Evolutionary conservation across 53 echinoderm and acorn worm species (phyloP).

Genomic region (Antedon mediterranea): DNA sequence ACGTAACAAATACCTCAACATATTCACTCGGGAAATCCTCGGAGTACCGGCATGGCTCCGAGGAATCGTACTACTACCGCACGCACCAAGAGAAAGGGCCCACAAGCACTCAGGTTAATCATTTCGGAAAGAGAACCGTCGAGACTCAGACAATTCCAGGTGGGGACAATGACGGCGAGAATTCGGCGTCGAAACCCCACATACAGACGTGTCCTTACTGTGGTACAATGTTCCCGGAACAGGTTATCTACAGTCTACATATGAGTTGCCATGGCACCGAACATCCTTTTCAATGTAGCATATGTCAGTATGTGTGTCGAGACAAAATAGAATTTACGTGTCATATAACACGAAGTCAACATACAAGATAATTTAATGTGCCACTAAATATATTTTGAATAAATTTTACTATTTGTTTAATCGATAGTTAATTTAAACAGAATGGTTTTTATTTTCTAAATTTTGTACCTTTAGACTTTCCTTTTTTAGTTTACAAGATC

Average conservation of each 20-base stretch:
- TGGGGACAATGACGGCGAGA: neutral
- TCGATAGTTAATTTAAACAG: neutral
- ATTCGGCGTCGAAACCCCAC: slow-evolving; percentile 5
- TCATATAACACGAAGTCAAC: slow-evolving; percentile 94
- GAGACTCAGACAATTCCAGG: neutral
- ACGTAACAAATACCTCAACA: neutral
- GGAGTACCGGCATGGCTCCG: neutral
- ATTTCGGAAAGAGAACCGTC: neutral
- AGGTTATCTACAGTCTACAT: slow-evolving; percentile 94
- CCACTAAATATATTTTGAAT: neutral
- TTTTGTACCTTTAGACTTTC: neutral
- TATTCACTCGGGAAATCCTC: neutral
- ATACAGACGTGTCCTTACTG: slow-evolving; percentile 85
- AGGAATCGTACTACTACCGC: neutral
- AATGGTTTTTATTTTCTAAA: neutral
- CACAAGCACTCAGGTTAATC: neutral
- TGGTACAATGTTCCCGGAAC: slow-evolving; percentile 80
- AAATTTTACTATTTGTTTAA: neutral
- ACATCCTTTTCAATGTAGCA: slow-evolving; percentile 96
- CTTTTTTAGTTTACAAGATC: neutral
- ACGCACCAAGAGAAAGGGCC: neutral
- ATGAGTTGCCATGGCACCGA: slow-evolving; percentile 90
- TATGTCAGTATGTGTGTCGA: slow-evolving; percentile 83
- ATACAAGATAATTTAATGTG: slow-evolving; percentile 32
- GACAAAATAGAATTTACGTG: slow-evolving; percentile 98